phyloP scores from a whole-genome alignment of 2,113 vertebrate genomes.

The Ageneiosus marmoratus region DNA sequence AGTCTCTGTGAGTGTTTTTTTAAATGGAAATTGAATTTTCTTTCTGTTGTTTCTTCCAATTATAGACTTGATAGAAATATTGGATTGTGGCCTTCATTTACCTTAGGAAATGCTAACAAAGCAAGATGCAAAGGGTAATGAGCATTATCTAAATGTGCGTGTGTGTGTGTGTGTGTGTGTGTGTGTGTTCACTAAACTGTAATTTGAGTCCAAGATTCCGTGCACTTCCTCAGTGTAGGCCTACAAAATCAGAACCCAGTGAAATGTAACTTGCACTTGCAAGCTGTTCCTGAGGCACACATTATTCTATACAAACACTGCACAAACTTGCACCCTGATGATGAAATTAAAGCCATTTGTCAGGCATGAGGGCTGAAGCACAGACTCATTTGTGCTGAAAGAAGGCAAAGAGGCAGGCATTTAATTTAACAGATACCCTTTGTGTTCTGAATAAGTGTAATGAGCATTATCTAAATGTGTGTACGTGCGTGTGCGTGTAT shows the following conservation, averaged over 20 bases:
- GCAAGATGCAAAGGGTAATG: background rate
- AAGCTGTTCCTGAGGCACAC: slow-evolving; percentile 23
- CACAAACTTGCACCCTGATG: slow-evolving; percentile 16
- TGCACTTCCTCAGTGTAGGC: background rate
- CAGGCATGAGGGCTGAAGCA: background rate
- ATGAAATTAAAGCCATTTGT: slow-evolving; percentile 39
- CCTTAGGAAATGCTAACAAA: background rate
- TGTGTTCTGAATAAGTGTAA: slow-evolving; percentile 23
- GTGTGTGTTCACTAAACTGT: background rate
- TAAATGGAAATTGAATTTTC: background rate
- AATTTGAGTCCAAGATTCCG: background rate
- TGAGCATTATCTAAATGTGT: background rate
- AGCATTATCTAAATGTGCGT: slow-evolving; percentile 6
- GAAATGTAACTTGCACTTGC: slow-evolving; percentile 7
- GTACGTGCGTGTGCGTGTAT: no score
- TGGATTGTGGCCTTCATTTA: background rate
- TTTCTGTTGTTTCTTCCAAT: background rate
- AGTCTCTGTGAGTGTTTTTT: no score
- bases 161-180: background rate
- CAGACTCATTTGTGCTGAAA: slow-evolving; percentile 38
- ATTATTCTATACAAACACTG: slow-evolving; percentile 17
- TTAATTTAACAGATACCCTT: slow-evolving; percentile 25
- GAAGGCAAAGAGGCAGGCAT: slow-evolving; percentile 14
- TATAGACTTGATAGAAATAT: slow-evolving; percentile 1
- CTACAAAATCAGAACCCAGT: background rate